phyloP scores from a whole-genome alignment of 2,888 invertebrate genomes.

The Neoascia interrupta region DNA sequence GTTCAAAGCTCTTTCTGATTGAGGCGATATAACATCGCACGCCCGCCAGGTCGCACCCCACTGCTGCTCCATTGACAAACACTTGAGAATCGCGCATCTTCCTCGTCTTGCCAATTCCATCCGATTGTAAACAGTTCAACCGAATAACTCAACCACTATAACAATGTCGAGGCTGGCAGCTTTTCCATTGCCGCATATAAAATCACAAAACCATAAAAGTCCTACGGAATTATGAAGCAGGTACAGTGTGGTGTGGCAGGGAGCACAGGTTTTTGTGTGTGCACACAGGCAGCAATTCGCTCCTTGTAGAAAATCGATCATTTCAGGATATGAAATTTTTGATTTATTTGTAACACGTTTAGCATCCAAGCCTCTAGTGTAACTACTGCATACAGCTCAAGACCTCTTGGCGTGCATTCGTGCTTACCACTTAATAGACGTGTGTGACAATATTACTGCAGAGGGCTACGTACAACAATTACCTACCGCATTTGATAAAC shows the following conservation, averaged over 20 bases:
- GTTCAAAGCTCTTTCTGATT: not conserved
- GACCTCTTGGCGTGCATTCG: conserved; percentile 35
- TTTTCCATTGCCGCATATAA: not conserved
- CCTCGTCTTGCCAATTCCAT: conserved; percentile 16
- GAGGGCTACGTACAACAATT: conserved; percentile 26
- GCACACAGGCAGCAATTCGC: conserved; percentile 54
- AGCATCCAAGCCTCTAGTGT: not conserved
- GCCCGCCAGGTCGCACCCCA: not conserved
- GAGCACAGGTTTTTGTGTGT: conserved; percentile 18
- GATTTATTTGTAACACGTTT: conserved; percentile 43
- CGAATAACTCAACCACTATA: conserved; percentile 22
- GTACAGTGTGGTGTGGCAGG: not conserved
- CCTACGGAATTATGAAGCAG: not conserved
- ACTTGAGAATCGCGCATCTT: not conserved
- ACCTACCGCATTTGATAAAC: conserved; percentile 53
- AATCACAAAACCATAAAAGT: conserved; percentile 7
- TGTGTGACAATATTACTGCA: conserved; percentile 48
- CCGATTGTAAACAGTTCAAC: conserved; percentile 37
- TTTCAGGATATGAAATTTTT: conserved; percentile 62
- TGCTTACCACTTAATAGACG: conserved; percentile 38
- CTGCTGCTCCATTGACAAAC: too few relatives aligned
- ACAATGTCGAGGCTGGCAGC: conserved; percentile 24
- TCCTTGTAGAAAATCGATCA: conserved; percentile 62
- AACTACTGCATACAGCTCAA: not conserved
- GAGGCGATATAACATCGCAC: not conserved